Percentiles rank a stretch among this genome's conserved stretches.
Evolutionary conservation across 2,888 invertebrate genomes (phyloP).

Genomic region (Enchytraeus crypticus): DNA sequence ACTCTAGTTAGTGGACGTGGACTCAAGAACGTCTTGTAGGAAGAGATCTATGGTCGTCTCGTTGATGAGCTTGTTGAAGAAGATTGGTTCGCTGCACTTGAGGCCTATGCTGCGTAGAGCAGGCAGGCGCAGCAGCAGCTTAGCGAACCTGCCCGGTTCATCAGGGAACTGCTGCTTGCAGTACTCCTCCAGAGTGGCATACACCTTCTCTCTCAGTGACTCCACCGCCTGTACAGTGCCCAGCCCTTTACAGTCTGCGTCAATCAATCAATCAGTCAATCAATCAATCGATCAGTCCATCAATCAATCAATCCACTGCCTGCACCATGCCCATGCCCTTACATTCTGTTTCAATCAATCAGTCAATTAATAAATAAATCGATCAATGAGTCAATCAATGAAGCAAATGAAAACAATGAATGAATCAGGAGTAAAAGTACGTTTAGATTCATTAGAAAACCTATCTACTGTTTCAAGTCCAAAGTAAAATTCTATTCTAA

Average conservation of each 20-base stretch:
- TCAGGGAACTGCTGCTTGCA: slow-evolving; percentile 72
- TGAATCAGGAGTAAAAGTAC: too few species aligned
- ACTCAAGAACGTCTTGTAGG: slow-evolving; percentile 35
- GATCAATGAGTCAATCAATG: too few species aligned
- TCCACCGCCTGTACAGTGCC: slow-evolving; percentile 56
- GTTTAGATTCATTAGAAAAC: not conserved
- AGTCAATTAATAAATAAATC: too few species aligned
- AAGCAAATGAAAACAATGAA: too few species aligned
- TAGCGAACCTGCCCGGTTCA: slow-evolving; percentile 90
- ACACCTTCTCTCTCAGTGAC: slow-evolving; percentile 80
- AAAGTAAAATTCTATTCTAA: too few species aligned
- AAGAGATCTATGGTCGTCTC: slow-evolving; percentile 77
- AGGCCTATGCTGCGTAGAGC: slow-evolving; percentile 54
- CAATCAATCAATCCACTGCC: too few species aligned
- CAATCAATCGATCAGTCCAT: too few species aligned
- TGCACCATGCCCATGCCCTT: too few species aligned
- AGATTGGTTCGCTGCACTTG: slow-evolving; percentile 87
- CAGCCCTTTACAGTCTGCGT: slow-evolving; percentile 81
- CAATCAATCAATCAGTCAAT: too few species aligned
- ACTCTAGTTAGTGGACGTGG: too few species aligned
- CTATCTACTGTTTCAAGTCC: too few species aligned
- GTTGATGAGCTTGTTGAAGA: slow-evolving; percentile 83
- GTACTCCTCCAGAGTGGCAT: slow-evolving; percentile 90
- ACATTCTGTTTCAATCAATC: too few species aligned
- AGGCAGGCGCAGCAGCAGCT: slow-evolving; percentile 60